A percentile compares a stretch with the other conserved stretches of the same genome.
phyloP scores from a whole-genome alignment of 1,140 invertebrate species.

The Heliconius melpomene region DNA sequence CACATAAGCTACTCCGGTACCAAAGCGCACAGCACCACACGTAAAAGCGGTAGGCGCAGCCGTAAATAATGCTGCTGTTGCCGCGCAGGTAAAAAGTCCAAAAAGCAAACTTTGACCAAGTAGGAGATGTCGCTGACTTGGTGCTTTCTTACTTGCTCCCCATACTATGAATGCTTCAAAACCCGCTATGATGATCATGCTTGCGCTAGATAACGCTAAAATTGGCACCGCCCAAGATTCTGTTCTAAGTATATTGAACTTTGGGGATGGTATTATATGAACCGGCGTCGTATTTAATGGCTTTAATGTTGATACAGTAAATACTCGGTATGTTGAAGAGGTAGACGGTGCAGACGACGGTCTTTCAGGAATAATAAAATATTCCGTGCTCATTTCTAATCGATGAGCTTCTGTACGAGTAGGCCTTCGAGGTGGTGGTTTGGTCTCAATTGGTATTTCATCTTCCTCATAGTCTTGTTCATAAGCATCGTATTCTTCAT shows the following conservation, averaged over 20 bases:
- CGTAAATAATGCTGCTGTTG: conserved; percentile 89
- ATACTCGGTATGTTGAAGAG: conserved; percentile 39
- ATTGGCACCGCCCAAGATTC: conserved; percentile 94
- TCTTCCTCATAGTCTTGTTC: conserved; percentile 61
- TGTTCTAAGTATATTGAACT: conserved; percentile 81
- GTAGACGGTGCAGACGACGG: conserved; percentile 59
- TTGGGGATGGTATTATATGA: conserved; percentile 47
- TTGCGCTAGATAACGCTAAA: conserved; percentile 88
- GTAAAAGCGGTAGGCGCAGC: conserved; percentile 89
- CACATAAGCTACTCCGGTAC: conserved; percentile 92
- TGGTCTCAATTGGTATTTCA: conserved; percentile 49
- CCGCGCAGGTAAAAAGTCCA: conserved; percentile 91
- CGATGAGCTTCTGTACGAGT: conserved; percentile 82
- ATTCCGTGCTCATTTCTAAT: conserved; percentile 89
- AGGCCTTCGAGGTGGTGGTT: conserved; percentile 56
- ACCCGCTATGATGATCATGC: conserved; percentile 89
- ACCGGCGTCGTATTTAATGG: conserved; percentile 57
- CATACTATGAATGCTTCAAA: conserved; percentile 96
- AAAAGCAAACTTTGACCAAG: conserved; percentile 94
- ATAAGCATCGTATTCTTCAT: conserved; percentile 59
- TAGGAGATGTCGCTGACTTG: conserved; percentile 92
- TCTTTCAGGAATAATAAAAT: conserved; percentile 85
- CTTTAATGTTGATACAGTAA: conserved; percentile 41
- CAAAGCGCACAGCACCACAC: conserved; percentile 92
- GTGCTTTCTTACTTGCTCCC: conserved; percentile 91